These are phyloP conservation scores for Orgyia antiqua DNA, from an alignment of 2,888 invertebrate species.

Conservation along the genomic window DNA sequence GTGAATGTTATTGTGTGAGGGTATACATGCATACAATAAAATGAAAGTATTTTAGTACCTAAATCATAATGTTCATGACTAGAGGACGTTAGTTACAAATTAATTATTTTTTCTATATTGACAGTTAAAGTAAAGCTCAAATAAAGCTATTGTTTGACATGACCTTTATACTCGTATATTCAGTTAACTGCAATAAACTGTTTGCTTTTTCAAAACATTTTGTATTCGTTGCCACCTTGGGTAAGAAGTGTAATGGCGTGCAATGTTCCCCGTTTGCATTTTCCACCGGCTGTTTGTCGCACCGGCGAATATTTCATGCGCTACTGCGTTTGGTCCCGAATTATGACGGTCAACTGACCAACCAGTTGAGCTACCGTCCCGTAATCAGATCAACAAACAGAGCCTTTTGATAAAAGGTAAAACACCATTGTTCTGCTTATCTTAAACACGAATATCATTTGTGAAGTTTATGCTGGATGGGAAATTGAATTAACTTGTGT, in stretches of 20 bases:
- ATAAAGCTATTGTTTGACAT: too few relatives aligned
- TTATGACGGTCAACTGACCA: slow-evolving; percentile 77
- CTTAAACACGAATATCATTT: slow-evolving; percentile 6
- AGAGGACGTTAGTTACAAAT: too few relatives aligned
- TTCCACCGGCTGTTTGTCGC: slow-evolving; percentile 41
- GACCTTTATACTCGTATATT: too few relatives aligned
- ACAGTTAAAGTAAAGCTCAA: too few relatives aligned
- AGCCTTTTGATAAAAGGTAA: slow-evolving; percentile 60
- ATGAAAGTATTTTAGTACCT: too few relatives aligned
- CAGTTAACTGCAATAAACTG: too few relatives aligned
- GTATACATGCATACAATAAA: too few relatives aligned
- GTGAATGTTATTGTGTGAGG: too few relatives aligned
- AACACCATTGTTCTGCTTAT: slow-evolving; percentile 43
- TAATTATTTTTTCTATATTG: too few relatives aligned
- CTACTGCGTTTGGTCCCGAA: slow-evolving; percentile 62
- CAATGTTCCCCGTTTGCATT: slow-evolving; percentile 58
- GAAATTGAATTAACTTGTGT: slow-evolving; percentile 3
- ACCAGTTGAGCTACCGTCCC: slow-evolving; percentile 42
- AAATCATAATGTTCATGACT: too few relatives aligned
- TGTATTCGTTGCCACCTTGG: slow-evolving; percentile 33
- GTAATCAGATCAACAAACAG: slow-evolving; percentile 73
- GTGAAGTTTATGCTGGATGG: not conserved
- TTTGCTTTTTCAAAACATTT: slow-evolving; percentile 26
- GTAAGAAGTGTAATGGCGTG: slow-evolving; percentile 68
- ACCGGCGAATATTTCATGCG: slow-evolving; percentile 71